phyloP scores from a whole-genome alignment of 1,140 invertebrate genomes.

The Magallana angulata region DNA sequence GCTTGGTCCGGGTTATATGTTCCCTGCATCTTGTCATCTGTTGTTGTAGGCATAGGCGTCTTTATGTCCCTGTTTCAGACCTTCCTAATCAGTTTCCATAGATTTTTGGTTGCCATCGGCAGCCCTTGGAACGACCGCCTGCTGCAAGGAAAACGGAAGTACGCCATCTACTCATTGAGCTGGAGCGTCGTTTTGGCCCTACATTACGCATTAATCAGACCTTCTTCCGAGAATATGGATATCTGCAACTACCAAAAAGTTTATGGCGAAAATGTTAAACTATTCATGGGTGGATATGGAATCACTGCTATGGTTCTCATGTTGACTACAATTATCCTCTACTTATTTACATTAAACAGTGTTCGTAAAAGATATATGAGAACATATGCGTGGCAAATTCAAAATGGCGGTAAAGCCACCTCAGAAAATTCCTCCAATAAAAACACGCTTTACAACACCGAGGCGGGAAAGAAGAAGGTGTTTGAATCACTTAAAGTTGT shows the following conservation, averaged over 20 bases:
- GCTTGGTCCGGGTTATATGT: not conserved
- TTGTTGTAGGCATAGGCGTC: not conserved
- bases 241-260: not conserved
- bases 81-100: constrained; percentile 19
- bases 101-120: not conserved
- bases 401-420: not conserved
- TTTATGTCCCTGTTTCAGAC: constrained; percentile 21
- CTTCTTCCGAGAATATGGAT: not conserved
- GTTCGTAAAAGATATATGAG: constrained; percentile 18
- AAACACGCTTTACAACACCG: not conserved
- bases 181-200: not conserved
- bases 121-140: constrained; percentile 18
- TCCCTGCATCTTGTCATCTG: not conserved
- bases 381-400: constrained; percentile 7
- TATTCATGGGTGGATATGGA: not conserved
- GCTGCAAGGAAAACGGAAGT: constrained; percentile 10
- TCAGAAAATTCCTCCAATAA: not conserved
- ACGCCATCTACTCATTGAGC: not conserved
- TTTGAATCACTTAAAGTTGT: constrained; percentile 1
- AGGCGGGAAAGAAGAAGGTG: not conserved
- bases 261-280: not conserved
- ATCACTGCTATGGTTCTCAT: not conserved
- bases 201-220: not conserved
- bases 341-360: not conserved
- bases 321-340: not conserved